These are phyloP conservation scores for Mesoclemmys tuberculata DNA, from an alignment of 2,113 vertebrate genomes.

Conservation along the genomic window DNA sequence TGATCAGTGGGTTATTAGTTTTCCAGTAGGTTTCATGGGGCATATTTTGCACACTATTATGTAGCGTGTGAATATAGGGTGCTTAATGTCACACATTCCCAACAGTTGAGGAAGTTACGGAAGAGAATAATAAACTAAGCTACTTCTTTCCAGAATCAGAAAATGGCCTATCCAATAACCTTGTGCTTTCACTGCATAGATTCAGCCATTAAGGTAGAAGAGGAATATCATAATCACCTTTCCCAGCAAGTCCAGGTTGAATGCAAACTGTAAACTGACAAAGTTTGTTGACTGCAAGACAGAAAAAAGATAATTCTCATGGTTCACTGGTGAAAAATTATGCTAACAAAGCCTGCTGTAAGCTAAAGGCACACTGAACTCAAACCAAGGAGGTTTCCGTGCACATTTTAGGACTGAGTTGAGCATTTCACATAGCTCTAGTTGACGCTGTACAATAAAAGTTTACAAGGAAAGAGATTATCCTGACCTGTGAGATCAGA, in stretches of 20 bases:
- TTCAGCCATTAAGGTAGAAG: neutral
- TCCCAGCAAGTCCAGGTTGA: neutral
- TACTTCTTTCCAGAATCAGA: too few species aligned
- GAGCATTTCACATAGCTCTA: neutral
- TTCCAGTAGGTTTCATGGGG: too few species aligned
- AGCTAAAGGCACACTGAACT: neutral
- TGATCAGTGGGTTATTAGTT: too few species aligned
- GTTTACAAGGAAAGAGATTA: neutral
- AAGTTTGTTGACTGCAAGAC: neutral
- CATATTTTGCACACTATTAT: too few species aligned
- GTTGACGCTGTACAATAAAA: neutral
- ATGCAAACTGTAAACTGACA: neutral
- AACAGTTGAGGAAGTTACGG: too few species aligned
- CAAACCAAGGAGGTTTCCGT: neutral
- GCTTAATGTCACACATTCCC: too few species aligned
- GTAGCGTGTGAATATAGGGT: too few species aligned
- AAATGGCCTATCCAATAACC: too few species aligned
- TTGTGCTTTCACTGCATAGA: neutral
- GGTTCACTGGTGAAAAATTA: neutral
- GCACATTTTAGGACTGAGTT: neutral
- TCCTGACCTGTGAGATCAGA: too few species aligned
- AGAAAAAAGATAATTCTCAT: neutral
- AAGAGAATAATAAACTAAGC: too few species aligned
- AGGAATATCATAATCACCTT: neutral
- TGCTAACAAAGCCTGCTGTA: neutral